These are phyloP conservation scores for Hermetia illucens DNA, from an alignment of 1,140 invertebrate species.

Conservation along the genomic window DNA sequence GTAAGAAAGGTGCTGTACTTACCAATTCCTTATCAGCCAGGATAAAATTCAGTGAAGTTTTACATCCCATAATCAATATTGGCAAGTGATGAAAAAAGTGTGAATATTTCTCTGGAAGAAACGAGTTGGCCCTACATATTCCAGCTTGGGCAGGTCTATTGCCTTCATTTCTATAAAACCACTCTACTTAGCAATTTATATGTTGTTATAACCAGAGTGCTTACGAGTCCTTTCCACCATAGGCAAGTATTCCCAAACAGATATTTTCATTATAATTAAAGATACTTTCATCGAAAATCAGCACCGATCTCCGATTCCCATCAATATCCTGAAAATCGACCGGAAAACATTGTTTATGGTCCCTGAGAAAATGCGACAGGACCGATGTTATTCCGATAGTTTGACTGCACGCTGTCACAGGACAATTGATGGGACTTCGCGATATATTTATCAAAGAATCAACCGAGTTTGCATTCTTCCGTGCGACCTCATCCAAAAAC, in stretches of 20 bases:
- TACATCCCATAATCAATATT: constrained; percentile 8
- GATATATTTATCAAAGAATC: not conserved
- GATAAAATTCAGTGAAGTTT: constrained; percentile 5
- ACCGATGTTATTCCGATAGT: constrained; percentile 8
- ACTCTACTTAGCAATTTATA: not conserved
- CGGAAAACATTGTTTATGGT: constrained; percentile 8
- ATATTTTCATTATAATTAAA: constrained; percentile 8
- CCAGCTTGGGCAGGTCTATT: constrained; percentile 5
- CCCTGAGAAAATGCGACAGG: constrained; percentile 7
- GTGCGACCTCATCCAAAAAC: not conserved
- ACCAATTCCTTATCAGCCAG: constrained; percentile 5
- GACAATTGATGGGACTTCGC: constrained; percentile 8
- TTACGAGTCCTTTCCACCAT: constrained; percentile 6
- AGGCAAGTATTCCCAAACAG: constrained; percentile 8
- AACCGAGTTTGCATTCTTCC: constrained; percentile 1
- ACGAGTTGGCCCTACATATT: constrained; percentile 8
- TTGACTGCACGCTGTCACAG: constrained; percentile 4
- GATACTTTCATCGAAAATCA: constrained; percentile 7
- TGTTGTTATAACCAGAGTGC: not conserved
- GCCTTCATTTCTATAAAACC: not conserved
- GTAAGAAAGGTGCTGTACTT: too few species aligned
- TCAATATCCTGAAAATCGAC: constrained; percentile 8
- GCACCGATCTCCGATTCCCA: constrained; percentile 3
- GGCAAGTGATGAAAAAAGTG: constrained; percentile 7
- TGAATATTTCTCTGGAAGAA: constrained; percentile 7